Base-by-base conservation (phyloP, 2,888 invertebrate species). In the Notodonta dromedarius region DNA sequence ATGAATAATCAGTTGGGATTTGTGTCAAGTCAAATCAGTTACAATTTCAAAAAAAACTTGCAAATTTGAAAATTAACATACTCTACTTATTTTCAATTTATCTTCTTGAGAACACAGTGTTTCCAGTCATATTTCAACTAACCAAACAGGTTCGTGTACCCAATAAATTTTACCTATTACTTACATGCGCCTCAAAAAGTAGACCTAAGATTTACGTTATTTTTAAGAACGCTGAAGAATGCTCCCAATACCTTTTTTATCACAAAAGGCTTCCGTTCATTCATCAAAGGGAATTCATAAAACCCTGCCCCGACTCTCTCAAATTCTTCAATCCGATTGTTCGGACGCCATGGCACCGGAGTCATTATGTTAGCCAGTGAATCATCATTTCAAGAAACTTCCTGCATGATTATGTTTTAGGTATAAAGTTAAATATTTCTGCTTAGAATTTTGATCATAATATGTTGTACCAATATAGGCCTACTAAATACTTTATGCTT, bases 261-360 rank as follows among this genome's bases (percentile, higher is more conserved):
- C 55, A 55, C 55, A 55, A 55, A 55, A 55, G 55, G 39, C 55
- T 55, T 55, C 55, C 55, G 55, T 55, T 39, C 40, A 55, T 55
- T 55, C 55, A 55, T 55, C 55, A 55, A 55, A 55, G 55, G 40
- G 55, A 55, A 55, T 55, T 55, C 55, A 55, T 55, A 55, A 55
- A 55, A 55, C 55, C 40, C 40, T 16, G 40, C 55, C 40, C 16
- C 55, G 55, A 12, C 55, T 40, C 13, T 14, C 55, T 55, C 55
- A 5, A 55, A 55, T 55, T 40, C 55, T 55, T 55, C 55, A 55
- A 55, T 55, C 40, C 55, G 40, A 55, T 55, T 55, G 55, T 55
- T 55, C 55, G 55, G 55, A 4, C 35, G 4, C 55, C 40, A 40
- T 14, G 14, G 13, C 53, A 9, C 53, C 5, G 50, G 55, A 40